Evolutionary conservation across 2,888 invertebrate species (phyloP).

Genomic region (Sicus ferrugineus): DNA sequence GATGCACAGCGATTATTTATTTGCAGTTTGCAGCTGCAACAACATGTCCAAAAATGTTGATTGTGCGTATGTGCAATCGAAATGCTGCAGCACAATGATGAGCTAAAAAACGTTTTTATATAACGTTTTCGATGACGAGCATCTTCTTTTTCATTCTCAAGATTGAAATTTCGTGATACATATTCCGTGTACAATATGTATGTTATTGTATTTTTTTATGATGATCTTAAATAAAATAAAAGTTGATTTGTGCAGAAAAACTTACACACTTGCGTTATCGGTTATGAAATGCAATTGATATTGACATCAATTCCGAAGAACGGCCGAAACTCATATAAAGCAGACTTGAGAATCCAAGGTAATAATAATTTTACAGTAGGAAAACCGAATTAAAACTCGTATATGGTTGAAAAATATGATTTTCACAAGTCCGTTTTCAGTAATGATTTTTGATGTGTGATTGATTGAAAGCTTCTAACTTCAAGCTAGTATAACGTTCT

Average conservation of each 20-base stretch:
- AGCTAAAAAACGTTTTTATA: background rate
- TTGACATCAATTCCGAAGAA: background rate
- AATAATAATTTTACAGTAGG: background rate
- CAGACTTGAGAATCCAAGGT: background rate
- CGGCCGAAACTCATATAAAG: background rate
- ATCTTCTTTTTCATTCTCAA: too few species aligned
- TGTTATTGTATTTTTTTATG: background rate
- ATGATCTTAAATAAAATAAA: constrained; percentile 3
- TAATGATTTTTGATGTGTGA: background rate
- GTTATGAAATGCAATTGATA: background rate
- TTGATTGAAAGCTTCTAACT: too few species aligned
- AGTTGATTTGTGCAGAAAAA: background rate
- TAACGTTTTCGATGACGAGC: background rate
- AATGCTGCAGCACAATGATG: background rate
- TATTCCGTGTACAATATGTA: too few species aligned
- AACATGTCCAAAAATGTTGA: constrained; percentile 18
- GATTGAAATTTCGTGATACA: too few species aligned
- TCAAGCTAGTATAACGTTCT: too few species aligned
- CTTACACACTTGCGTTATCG: background rate
- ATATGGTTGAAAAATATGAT: background rate
- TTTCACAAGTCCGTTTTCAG: background rate
- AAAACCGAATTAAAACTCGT: background rate
- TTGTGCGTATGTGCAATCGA: constrained; percentile 1
- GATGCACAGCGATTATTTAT: constrained; percentile 9
- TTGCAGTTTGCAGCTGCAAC: constrained; percentile 18